Evolutionary conservation across 1,140 invertebrate species (phyloP).

Genomic region (Lepidotrigona ventralis): DNA sequence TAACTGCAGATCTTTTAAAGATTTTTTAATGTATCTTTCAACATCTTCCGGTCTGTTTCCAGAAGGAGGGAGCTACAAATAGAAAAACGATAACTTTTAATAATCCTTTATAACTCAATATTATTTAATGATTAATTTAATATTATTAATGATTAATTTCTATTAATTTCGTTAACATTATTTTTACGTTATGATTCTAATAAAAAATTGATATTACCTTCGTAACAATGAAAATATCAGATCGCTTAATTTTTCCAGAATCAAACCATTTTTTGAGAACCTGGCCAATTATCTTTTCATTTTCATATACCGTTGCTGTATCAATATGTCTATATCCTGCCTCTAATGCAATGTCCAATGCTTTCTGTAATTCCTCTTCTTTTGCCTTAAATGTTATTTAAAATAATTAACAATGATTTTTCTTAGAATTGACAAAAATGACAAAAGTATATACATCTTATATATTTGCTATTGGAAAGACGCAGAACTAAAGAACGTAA

Average conservation of each 20-base stretch:
- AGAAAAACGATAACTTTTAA: neutral
- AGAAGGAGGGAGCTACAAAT: conserved; percentile 75
- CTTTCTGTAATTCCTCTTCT: conserved; percentile 80
- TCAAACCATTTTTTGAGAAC: conserved; percentile 83
- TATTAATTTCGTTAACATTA: neutral
- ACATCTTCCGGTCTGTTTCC: conserved; percentile 80
- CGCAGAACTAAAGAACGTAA: no score
- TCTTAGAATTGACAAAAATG: neutral
- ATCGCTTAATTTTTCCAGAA: conserved; percentile 82
- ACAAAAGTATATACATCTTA: no score
- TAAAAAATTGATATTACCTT: conserved; percentile 78
- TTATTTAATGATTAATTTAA: neutral
- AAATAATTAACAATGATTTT: neutral
- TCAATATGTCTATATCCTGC: conserved; percentile 87
- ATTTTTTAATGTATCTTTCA: conserved; percentile 82
- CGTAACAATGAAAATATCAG: conserved; percentile 86
- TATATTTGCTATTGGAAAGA: no score
- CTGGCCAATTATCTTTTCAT: conserved; percentile 83
- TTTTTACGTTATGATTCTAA: neutral
- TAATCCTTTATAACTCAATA: neutral
- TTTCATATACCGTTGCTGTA: conserved; percentile 83
- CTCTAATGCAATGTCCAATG: conserved; percentile 82
- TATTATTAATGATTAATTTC: neutral
- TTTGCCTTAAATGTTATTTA: conserved; percentile 72
- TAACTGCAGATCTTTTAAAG: conserved; percentile 81